A percentile compares a stretch with the other conserved stretches of the same genome.
These are phyloP conservation scores for Pollenia griseotomentosa DNA, from an alignment of 2,888 invertebrate genomes.

Conservation along the genomic window DNA sequence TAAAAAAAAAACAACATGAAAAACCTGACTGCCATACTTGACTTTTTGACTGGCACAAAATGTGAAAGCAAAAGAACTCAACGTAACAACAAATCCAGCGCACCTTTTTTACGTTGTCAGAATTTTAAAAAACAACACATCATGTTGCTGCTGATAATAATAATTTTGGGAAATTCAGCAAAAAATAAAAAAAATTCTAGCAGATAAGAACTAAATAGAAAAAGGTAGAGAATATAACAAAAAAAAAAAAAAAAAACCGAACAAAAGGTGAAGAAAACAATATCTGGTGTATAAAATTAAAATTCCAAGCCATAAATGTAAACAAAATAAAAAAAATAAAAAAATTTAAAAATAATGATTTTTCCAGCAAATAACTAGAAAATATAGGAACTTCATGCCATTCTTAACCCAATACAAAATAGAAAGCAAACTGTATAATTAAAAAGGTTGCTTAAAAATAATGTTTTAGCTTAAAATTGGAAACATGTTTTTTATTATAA, in stretches of 20 bases:
- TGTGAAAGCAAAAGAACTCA: slow-evolving; percentile 20
- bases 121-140: slow-evolving; percentile 48
- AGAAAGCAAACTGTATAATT: neutral
- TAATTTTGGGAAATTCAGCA: slow-evolving; percentile 14
- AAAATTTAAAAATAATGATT: neutral
- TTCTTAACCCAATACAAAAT: neutral
- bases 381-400: neutral
- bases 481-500: neutral
- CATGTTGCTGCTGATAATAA: slow-evolving; percentile 39
- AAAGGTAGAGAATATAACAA: neutral
- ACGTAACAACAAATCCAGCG: slow-evolving; percentile 32
- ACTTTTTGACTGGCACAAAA: slow-evolving; percentile 23
- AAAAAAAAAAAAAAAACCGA: slow-evolving; percentile 32
- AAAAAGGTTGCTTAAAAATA: neutral
- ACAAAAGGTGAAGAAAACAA: slow-evolving; percentile 16
- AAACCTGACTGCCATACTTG: slow-evolving; percentile 48
- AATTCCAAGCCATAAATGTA: slow-evolving; percentile 52
- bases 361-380: slow-evolving; percentile 3
- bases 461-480: slow-evolving; percentile 38
- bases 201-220: slow-evolving; percentile 37
- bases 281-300: slow-evolving; percentile 58
- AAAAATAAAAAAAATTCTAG: neutral
- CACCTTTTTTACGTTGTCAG: slow-evolving; percentile 36
- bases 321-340: slow-evolving; percentile 17
- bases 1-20: slow-evolving; percentile 5